phyloP scores from a whole-genome alignment of 2,888 invertebrate genomes.

The Yponomeuta malinellus region DNA sequence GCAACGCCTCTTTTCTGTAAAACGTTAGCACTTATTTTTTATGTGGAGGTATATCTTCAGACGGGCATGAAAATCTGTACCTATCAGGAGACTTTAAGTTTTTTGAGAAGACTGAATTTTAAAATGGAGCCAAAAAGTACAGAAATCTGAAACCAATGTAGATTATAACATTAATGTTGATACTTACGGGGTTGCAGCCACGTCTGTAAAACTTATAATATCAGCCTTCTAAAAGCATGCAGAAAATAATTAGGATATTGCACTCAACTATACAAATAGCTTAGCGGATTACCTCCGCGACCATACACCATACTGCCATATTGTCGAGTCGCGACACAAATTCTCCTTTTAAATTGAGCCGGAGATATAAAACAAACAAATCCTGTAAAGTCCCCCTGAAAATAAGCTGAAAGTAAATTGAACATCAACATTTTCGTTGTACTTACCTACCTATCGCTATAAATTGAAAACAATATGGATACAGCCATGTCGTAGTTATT shows the following conservation, averaged over 20 bases:
- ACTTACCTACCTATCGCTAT: no score
- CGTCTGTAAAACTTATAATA: background rate
- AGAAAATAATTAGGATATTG: background rate
- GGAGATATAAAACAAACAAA: background rate
- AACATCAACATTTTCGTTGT: no score
- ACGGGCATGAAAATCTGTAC: no score
- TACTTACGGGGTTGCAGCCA: background rate
- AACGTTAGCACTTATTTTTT: background rate
- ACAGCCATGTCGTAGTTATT: no score
- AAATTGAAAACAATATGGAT: no score
- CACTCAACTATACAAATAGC: conserved; percentile 8
- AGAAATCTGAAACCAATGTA: no score
- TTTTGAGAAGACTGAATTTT: no score
- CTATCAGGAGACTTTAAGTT: no score
- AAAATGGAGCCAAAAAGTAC: no score
- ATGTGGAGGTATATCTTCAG: no score
- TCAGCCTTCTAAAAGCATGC: background rate
- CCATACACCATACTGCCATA: background rate
- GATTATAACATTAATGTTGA: no score
- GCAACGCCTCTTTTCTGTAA: background rate
- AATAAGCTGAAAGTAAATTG: background rate
- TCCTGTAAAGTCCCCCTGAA: background rate
- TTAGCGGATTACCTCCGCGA: conserved; percentile 2
- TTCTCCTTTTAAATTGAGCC: background rate
- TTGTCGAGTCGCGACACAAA: background rate